Base-by-base conservation (phyloP, 2,113 vertebrate species). In the Pongo abelii region DNA sequence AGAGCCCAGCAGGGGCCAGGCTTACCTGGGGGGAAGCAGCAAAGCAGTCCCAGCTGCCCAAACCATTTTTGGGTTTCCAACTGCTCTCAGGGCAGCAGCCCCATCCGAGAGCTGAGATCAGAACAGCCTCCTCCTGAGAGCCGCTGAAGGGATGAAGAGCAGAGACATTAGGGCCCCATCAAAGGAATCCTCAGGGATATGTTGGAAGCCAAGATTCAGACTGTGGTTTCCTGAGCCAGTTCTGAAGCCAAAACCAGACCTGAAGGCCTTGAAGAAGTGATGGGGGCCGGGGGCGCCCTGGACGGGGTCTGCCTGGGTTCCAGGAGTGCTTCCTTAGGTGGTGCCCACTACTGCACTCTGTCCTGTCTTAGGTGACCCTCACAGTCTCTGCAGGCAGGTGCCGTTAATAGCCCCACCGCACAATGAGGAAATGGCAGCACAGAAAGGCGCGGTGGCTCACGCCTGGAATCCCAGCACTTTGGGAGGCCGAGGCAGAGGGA, bases 391-490 rank as follows among this genome's bases (percentile, higher is more conserved):
- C 40, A 67, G 25, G 6, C 12, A 1, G 40, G 57, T 2, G 32
- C 89, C 4, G 1, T 7, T 25, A 14, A 0, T 5, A 1, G 6
- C 46, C 50, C 57, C 0, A 0, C 8, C 23, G 38, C 8, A 7
- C 25, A 35, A 35, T 18, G 20, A 8, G 1, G 70, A 50, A 25
- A 30, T 32, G n/a, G 2, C 35, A 90, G 61, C 59, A 23, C 5
- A 8, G 43, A 38, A 43, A 64, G 27, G 61, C 12, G 0, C 5
- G 2, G 61, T 30, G 61, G 61, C 61, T 64, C 61, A 64, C 12
- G 12, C 61, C 12, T 30, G 12, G 30, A 11, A 30, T 64, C 61
- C 61, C 27, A 64, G 27, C 61, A 64, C 27, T 6, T 64, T 64
- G 61, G 12, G 27, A 64, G 27, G 61, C 61, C 27, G 5, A 64